Evolutionary conservation across 2,113 vertebrate species (phyloP).

Genomic region (Jacana jacana): DNA sequence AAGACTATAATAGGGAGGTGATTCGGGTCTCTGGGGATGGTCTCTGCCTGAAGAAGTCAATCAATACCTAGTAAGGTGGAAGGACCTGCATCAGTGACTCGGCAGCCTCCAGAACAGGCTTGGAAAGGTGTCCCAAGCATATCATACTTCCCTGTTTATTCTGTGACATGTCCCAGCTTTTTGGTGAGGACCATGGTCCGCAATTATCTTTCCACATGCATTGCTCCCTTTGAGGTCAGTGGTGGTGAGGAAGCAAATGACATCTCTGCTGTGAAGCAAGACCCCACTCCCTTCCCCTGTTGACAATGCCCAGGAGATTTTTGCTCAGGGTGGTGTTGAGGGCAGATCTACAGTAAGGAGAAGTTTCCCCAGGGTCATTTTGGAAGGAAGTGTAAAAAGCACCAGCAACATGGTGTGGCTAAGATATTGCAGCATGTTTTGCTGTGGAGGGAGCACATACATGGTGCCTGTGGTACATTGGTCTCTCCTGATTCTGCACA

Average conservation of each 20-base stretch:
- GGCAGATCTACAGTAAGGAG: neutral
- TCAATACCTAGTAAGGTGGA: neutral
- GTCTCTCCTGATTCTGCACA: neutral
- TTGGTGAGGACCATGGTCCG: neutral
- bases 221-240: neutral
- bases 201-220: neutral
- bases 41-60: neutral
- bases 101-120: neutral
- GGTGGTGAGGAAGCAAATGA: neutral
- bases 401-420: neutral
- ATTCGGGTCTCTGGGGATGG: neutral
- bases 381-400: neutral
- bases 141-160: too few species aligned
- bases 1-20: neutral
- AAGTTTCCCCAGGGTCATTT: neutral
- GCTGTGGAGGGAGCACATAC: neutral
- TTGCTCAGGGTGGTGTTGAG: neutral
- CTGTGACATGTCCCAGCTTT: neutral
- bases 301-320: rapidly evolving
- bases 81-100: neutral
- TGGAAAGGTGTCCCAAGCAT: too few species aligned
- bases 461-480: neutral
- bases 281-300: neutral
- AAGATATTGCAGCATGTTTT: neutral
- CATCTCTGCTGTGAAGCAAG: neutral